Conservation (phyloP, 2,888 invertebrate species). For the Priocnemis perturbator region DNA sequence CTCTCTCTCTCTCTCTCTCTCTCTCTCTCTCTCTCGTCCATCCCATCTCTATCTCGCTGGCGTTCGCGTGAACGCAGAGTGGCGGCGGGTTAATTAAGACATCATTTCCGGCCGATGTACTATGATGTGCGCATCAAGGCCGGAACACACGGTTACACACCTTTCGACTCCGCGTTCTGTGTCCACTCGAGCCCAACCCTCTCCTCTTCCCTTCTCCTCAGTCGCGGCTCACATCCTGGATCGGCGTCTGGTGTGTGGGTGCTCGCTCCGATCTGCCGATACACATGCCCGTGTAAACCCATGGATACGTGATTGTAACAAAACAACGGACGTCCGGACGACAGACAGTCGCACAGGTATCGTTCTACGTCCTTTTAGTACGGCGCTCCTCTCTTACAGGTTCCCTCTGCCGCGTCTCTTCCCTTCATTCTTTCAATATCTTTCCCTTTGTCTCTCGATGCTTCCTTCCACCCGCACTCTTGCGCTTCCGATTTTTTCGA, state of each 20-base stretch:
- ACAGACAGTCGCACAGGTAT: conserved; percentile 75
- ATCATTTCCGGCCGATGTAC: conserved; percentile 64
- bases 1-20: conserved; percentile 6
- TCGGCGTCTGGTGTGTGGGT: conserved; percentile 51
- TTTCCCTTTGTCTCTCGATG: conserved; percentile 30
- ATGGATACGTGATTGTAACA: conserved; percentile 74
- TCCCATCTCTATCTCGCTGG: conserved; percentile 13
- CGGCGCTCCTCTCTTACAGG: conserved; percentile 47
- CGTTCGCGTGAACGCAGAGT: not conserved
- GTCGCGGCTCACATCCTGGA: conserved; percentile 69
- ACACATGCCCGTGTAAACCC: conserved; percentile 49
- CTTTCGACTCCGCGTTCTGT: conserved; percentile 62
- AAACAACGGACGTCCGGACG: conserved; percentile 75
- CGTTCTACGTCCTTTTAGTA: conserved; percentile 67
- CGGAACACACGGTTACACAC: conserved; percentile 66
- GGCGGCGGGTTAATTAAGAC: conserved; percentile 61
- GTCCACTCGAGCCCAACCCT: conserved; percentile 67
- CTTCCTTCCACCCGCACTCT: conserved; percentile 34
- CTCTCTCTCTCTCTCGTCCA: conserved; percentile 5
- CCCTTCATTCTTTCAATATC: conserved; percentile 39
- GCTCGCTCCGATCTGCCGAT: conserved; percentile 43
- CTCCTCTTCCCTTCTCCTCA: conserved; percentile 20
- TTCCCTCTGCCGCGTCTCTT: conserved; percentile 34
- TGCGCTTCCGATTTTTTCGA: conserved; percentile 8
- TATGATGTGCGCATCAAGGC: conserved; percentile 54